Conservation (phyloP, 2,113 vertebrate genomes). For the Columba janthina region DNA sequence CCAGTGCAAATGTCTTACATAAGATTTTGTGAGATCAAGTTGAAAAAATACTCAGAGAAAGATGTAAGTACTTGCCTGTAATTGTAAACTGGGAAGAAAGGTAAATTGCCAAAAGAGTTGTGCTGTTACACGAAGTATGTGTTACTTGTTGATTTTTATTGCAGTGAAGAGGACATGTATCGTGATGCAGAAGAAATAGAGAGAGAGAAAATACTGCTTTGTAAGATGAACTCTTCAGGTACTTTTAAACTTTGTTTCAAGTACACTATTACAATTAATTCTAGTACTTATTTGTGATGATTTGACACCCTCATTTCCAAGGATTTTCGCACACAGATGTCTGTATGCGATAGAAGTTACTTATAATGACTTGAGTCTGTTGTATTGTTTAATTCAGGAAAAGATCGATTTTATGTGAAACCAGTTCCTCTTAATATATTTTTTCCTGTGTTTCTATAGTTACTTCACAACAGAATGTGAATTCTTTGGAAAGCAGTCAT, state of each 20-base stretch:
- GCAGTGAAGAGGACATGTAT: conserved; percentile 80
- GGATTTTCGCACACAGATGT: neutral
- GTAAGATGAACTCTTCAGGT: conserved; percentile 72
- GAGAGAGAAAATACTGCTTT: conserved; percentile 72
- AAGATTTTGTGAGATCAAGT: neutral
- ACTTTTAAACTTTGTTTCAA: conserved; percentile 17
- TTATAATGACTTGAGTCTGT: neutral
- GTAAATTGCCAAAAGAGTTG: neutral
- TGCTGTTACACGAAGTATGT: neutral
- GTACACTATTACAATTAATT: neutral
- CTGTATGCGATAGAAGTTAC: neutral
- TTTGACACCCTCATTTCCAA: neutral
- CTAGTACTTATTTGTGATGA: neutral
- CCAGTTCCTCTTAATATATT: neutral
- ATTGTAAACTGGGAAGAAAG: neutral
- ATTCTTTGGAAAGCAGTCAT: neutral
- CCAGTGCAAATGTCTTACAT: accelerated
- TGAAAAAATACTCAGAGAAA: neutral
- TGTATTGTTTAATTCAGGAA: neutral
- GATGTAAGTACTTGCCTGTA: neutral
- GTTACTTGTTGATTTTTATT: conserved; percentile 51
- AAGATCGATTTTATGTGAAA: neutral
- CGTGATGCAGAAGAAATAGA: conserved; percentile 80
- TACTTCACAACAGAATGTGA: neutral
- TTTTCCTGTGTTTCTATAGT: neutral